Evolutionary conservation across 2,888 invertebrate genomes (phyloP).

Genomic region (Limenitis camilla): DNA sequence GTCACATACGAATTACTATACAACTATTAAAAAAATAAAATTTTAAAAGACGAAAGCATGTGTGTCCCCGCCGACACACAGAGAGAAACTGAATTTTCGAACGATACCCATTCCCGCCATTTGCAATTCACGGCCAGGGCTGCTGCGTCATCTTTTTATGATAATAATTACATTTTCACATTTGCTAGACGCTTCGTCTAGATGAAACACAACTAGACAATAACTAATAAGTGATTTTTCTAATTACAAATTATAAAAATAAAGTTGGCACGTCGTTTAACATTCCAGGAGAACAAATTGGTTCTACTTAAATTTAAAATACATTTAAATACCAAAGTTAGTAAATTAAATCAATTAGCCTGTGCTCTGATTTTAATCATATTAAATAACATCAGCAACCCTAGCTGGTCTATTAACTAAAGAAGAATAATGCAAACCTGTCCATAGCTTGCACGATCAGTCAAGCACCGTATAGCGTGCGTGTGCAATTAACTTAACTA

Average conservation of each 20-base stretch:
- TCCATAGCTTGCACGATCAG: background rate
- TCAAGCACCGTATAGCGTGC: background rate
- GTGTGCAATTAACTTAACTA: background rate
- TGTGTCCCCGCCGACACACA: constrained; percentile 44
- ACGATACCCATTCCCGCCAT: constrained; percentile 20
- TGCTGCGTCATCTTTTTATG: constrained; percentile 23
- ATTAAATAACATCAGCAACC: background rate
- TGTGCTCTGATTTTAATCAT: too few species aligned
- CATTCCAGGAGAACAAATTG: too few species aligned
- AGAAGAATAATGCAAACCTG: constrained; percentile 1
- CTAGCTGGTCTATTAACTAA: background rate
- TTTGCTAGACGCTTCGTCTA: background rate
- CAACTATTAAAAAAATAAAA: constrained; percentile 17
- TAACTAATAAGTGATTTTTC: too few species aligned
- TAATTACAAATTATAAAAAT: too few species aligned
- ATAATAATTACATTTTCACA: too few species aligned
- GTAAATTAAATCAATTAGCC: too few species aligned
- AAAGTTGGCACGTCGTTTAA: too few species aligned
- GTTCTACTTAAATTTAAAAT: too few species aligned
- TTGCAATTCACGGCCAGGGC: constrained; percentile 29
- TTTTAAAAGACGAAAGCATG: constrained; percentile 21
- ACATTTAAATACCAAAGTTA: too few species aligned
- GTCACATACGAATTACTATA: constrained; percentile 34
- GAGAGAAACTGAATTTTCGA: constrained; percentile 45
- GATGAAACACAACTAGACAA: too few species aligned